Base-by-base conservation (phyloP, 1,140 invertebrate genomes). In the Lysiphlebus fabarum region DNA sequence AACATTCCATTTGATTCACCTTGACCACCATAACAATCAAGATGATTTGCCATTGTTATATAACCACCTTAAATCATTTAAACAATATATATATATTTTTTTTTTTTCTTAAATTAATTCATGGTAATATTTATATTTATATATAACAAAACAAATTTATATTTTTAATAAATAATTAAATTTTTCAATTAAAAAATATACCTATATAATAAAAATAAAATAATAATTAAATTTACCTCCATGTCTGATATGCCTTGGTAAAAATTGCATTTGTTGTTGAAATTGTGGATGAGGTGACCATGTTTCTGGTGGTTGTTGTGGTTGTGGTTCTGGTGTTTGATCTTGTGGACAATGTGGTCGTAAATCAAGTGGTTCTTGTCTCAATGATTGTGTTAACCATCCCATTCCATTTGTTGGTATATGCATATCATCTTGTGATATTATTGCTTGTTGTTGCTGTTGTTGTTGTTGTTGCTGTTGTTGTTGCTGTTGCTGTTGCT, bases 361-460 rank as follows among this genome's bases (percentile, higher is more conserved):
- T 64, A 95, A 80, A 67, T 95, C 92, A 11, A 95, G 74, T 0
- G 91, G 91, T 62, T 92, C 90, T 43, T 83, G 80, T 17, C 89
- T 82, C 67, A 90, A 82, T 4, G 81, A 78, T 61, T 86, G 86
- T 5, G 87, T 86, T 41, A 90, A 72, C 88, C 89, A 92, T 66
- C 87, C 83, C 79, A 91, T 88, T 9, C 78, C 77, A 0, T 76
- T 79, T 11, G 70, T 67, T 0, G 64, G 61, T 7, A 70, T 62
- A 6, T 73, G 76, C 58, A 78, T 72, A 26, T 74, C 70, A 8
- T 77, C 76, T 7, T 72, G 69, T 17, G 70, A 62, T 34, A 76
- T 53, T 7, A 68, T 66, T 65, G 5, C 72, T 66, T 59, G 68
- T 43, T 57, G 69, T 34, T 54, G 69, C n/a, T 67, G 71, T 36